Conservation (phyloP, 2,888 invertebrate genomes). For the Strigamia crassipes region DNA sequence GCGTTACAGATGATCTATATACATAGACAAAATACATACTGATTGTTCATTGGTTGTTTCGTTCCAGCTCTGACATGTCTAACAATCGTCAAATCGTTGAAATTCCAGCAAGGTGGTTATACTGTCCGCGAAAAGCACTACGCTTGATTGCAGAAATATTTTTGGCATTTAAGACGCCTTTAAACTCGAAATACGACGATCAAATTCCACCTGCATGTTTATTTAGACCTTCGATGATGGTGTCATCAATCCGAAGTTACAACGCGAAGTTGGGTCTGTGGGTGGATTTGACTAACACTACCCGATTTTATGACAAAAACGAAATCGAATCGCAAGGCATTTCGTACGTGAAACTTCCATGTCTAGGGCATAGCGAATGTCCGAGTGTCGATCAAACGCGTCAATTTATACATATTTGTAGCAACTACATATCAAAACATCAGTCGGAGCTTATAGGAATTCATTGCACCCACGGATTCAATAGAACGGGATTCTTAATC, state of each 20-base stretch:
- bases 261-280: conserved; percentile 65
- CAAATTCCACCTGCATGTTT: conserved; percentile 81
- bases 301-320: not conserved
- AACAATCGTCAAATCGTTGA: not conserved
- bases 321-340: not conserved
- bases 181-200: conserved; percentile 78
- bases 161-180: conserved; percentile 92
- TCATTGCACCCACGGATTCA: conserved; percentile 94
- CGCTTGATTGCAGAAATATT: conserved; percentile 75
- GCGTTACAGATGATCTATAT: too few species aligned
- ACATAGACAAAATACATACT: too few species aligned
- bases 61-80: too few species aligned
- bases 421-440: conserved; percentile 75
- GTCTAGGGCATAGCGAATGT: conserved; percentile 70
- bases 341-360: not conserved
- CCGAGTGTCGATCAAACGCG: conserved; percentile 88
- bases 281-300: not conserved
- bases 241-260: conserved; percentile 74
- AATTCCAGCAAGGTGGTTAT: conserved; percentile 82
- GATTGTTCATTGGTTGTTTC: too few species aligned
- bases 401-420: conserved; percentile 80
- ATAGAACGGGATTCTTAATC: too few species aligned
- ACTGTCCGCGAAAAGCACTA: conserved; percentile 81
- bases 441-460: conserved; percentile 76
- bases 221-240: conserved; percentile 87